These are phyloP conservation scores for Orthosia gothica DNA, from an alignment of 2,888 invertebrate species.

Conservation along the genomic window DNA sequence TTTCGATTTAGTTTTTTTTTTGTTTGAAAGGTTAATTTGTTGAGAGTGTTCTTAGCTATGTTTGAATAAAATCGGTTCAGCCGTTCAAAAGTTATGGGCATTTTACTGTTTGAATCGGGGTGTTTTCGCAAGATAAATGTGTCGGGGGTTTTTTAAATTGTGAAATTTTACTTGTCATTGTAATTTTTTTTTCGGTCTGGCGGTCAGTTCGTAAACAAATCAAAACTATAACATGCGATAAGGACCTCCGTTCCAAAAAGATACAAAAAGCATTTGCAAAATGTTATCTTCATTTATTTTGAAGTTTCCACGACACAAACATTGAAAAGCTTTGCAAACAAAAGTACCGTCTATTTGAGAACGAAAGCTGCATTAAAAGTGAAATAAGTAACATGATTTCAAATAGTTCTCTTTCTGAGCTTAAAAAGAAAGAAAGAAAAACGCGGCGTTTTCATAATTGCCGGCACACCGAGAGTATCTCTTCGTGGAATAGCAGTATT, in stretches of 20 bases:
- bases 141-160: no score
- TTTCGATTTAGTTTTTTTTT: no score
- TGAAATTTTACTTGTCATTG: no score
- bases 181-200: no score
- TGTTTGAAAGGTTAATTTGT: no score
- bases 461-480: constrained; percentile 9
- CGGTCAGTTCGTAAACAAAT: no score
- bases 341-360: constrained; percentile 29
- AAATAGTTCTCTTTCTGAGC: constrained; percentile 34
- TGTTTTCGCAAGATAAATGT: no score
- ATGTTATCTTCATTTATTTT: constrained; percentile 23
- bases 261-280: constrained; percentile 15
- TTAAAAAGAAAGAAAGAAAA: constrained; percentile 25
- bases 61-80: no score
- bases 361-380: constrained; percentile 48
- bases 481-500: constrained; percentile 8
- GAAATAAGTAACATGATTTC: constrained; percentile 51
- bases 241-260: neutral
- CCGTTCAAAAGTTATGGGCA: no score
- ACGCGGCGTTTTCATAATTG: constrained; percentile 34
- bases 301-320: constrained; percentile 20
- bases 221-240: no score
- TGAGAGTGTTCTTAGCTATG: no score
- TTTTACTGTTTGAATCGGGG: no score
- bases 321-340: constrained; percentile 40